Percentiles rank a stretch among this genome's conserved stretches.
These are phyloP conservation scores for Drosophila paramelanica DNA, from an alignment of 2,888 invertebrate genomes.

Conservation along the genomic window DNA sequence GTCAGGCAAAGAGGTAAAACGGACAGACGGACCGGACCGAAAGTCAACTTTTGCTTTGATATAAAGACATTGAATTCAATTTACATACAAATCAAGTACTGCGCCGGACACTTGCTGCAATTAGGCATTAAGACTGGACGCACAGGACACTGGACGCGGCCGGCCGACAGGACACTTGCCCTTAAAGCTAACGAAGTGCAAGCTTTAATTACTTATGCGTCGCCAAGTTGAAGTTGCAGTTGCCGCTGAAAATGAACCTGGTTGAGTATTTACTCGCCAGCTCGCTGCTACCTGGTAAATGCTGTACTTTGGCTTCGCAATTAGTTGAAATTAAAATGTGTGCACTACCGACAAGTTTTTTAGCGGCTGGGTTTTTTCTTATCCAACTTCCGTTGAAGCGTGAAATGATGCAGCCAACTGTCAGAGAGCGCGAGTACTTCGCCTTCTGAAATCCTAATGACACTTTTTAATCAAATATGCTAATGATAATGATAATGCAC, in stretches of 20 bases:
- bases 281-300: background rate
- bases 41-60: slow-evolving; percentile 64
- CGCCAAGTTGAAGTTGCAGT: slow-evolving; percentile 31
- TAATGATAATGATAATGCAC: slow-evolving; percentile 79
- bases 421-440: slow-evolving; percentile 8
- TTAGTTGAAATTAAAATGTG: slow-evolving; percentile 80
- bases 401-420: slow-evolving; percentile 60
- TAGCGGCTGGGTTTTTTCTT: slow-evolving; percentile 58
- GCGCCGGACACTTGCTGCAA: slow-evolving; percentile 62
- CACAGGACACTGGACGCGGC: slow-evolving; percentile 3
- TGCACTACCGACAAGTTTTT: slow-evolving; percentile 59
- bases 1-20: slow-evolving; percentile 57
- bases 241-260: slow-evolving; percentile 5
- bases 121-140: slow-evolving; percentile 35
- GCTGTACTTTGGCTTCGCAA: slow-evolving; percentile 55
- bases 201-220: slow-evolving; percentile 77
- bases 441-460: slow-evolving; percentile 61
- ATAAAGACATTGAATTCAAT: slow-evolving; percentile 67
- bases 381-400: slow-evolving; percentile 70
- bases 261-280: slow-evolving; percentile 3
- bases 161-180: slow-evolving; percentile 16
- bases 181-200: slow-evolving; percentile 73
- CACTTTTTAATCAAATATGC: slow-evolving; percentile 82
- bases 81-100: slow-evolving; percentile 79
- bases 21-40: slow-evolving; percentile 27